Percentiles rank a stretch among this genome's conserved stretches.
Conservation (phyloP, 2,113 vertebrate genomes). For the Xenus cinereus region DNA sequence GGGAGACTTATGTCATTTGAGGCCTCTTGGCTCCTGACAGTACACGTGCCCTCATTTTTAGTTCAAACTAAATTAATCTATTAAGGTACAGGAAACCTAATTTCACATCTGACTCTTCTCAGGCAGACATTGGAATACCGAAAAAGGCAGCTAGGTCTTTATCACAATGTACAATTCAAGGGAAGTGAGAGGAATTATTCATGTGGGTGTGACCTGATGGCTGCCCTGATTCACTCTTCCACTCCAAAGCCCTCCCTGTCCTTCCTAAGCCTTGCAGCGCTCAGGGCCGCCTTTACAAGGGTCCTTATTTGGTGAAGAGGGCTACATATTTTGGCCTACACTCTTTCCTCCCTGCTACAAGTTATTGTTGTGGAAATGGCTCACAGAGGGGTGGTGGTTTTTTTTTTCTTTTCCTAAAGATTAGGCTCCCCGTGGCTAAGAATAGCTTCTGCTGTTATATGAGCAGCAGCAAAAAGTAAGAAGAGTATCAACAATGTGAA, state of each 20-base stretch:
- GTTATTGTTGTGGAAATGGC: conserved; percentile 58
- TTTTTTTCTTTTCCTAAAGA: not conserved
- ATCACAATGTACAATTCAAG: conserved; percentile 61
- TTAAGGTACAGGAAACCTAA: conserved; percentile 63
- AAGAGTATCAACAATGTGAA: not conserved
- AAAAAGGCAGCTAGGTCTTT: conserved; percentile 59
- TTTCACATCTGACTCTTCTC: conserved; percentile 38
- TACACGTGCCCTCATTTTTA: conserved; percentile 28
- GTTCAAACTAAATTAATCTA: conserved; percentile 48
- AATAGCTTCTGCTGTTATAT: conserved; percentile 33
- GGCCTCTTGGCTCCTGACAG: conserved; percentile 16
- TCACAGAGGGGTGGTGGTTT: not conserved
- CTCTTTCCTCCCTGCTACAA: conserved; percentile 44
- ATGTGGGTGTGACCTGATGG: conserved; percentile 62
- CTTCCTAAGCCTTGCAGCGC: conserved; percentile 26
- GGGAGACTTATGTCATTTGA: not conserved
- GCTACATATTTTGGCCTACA: conserved; percentile 38
- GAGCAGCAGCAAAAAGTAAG: conserved; percentile 10
- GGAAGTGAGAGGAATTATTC: conserved; percentile 69
- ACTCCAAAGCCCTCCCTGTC: conserved; percentile 58
- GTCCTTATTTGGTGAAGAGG: conserved; percentile 60
- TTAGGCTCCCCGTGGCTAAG: conserved; percentile 5
- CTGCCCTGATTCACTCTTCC: conserved; percentile 58
- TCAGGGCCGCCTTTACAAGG: not conserved
- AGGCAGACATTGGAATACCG: not conserved